Evolutionary conservation across 2,113 vertebrate genomes (phyloP), one percentile per base, ranked within the genome.

Genomic region (Bufo gargarizans): DNA sequence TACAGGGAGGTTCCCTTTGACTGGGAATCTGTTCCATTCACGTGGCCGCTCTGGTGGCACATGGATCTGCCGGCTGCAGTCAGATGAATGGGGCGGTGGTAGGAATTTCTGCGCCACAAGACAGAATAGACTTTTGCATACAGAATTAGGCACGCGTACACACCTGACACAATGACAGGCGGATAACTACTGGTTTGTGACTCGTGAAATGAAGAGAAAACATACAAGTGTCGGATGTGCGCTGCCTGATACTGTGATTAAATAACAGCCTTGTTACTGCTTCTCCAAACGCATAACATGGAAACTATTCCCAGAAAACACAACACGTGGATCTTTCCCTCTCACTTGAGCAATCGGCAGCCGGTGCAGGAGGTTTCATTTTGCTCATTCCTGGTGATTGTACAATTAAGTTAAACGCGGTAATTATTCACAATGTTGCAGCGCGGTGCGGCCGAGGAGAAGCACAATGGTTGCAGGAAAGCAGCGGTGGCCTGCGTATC

Each of bases 131-230:
- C 47, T 80, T 19, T 49, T 67, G n/a, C 19, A 49, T 49, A n/a
- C 43, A 20, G 45, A 82, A 49, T n/a, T 11, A 9, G 50, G 45
- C 33, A 33, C 4, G 59, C 43, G 58, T 6, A 0, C 56, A 58
- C 59, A 67, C 61, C 59, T 82, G 80, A 82, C 80, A 67, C 45
- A 2, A 65, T 22, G 45, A 50, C 80, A 16, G 80, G 59, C 80
- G 10, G 43, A 56, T 82, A 82, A 82, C 58, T 65, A 82, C 80
- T 65, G 80, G 50, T 82, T 82, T 82, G 59, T 82, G 80, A 82
- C 17, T 82, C 80, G 45, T 82, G 80, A 82, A 82, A 82, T 82
- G 43, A 82, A 65, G 61, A 45, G 17, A 67, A 82, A 82, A 82
- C 61, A 22, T 33, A 67, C 9, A 43, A 45, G 33, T 59, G 13